Base-by-base conservation (phyloP, 2,113 vertebrate species). In the Scophthalmus maximus region DNA sequence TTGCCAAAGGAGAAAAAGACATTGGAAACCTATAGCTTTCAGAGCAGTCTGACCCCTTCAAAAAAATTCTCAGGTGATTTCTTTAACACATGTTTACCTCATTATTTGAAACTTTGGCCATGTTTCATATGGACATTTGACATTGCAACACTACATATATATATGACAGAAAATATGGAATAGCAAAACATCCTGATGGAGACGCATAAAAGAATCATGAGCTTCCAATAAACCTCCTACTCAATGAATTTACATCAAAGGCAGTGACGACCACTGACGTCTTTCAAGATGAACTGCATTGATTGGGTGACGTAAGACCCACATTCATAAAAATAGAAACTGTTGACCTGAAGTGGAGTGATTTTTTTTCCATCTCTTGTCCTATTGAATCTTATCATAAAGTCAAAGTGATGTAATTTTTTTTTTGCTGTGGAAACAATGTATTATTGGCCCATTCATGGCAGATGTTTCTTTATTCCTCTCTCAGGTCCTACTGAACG, bases 221-320 rank as follows among this genome's bases (percentile, higher is more conserved):
- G 18, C 42, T n/a, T n/a, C 42, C 15, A n/a, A 44, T 44, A 18
- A n/a, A 44, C 8, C 42, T 7, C 17, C 18, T n/a, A 44, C 42
- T 7, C 42, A 44, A 44, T 77, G 23, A 68, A 79, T 81, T 85
- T 53, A 64, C 66, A 82, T 81, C 53, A 82, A 70, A 76, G 30
- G 49, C 30, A 58, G 42, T 77, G 49, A 63, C 78, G 77, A 73
- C n/a, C 49, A 82, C 36, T 49, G 79, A 73, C 36, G 17, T 8
- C 17, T 72, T 56, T 68, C 47, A 57, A 79, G 74, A 81, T 34
- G 53, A 34, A 59, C 51, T 49, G 42, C 46, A 26, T 17, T 59
- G 72, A 87, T 78, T 69, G 72, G 26, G 20, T 15, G 26, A 74
- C 23, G 18, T 40, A 51, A 30, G 4, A 5, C 55, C 14, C 23